These are phyloP conservation scores for Phoebastria nigripes DNA, from an alignment of 2,797 vertebrate genomes.

Conservation along the genomic window DNA sequence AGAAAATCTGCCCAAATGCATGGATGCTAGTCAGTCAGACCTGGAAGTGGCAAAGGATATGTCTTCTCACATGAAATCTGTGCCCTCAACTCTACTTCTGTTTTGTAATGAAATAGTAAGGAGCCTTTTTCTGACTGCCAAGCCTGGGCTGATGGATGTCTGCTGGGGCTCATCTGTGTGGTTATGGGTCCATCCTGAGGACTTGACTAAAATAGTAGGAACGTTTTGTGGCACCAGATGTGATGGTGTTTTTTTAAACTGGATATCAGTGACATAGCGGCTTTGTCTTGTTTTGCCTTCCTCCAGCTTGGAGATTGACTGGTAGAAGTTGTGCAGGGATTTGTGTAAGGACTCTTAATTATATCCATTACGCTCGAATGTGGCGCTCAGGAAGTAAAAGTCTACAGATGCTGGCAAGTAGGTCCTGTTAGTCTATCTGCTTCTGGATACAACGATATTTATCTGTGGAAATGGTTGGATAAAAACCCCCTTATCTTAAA, in stretches of 20 bases:
- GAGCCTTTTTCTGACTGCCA: background rate
- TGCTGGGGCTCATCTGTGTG: background rate
- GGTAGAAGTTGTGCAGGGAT: background rate
- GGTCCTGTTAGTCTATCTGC: background rate
- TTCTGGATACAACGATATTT: background rate
- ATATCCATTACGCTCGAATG: background rate
- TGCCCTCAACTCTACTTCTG: background rate
- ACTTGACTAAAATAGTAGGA: background rate
- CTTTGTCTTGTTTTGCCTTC: background rate
- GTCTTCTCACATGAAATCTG: background rate
- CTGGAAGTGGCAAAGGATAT: background rate
- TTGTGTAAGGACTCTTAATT: background rate
- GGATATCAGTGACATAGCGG: background rate
- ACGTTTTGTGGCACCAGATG: background rate
- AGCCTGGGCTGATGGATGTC: background rate
- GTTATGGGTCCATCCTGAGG: background rate
- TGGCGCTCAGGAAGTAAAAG: background rate
- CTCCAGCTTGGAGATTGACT: background rate
- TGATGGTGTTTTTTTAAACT: background rate
- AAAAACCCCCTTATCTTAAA: background rate
- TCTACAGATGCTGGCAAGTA: background rate
- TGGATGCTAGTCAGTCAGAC: background rate
- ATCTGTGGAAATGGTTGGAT: background rate
- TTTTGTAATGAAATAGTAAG: background rate
- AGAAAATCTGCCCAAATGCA: background rate